phyloP scores from a whole-genome alignment of 2,888 invertebrate genomes.

The Encarsia formosa region DNA sequence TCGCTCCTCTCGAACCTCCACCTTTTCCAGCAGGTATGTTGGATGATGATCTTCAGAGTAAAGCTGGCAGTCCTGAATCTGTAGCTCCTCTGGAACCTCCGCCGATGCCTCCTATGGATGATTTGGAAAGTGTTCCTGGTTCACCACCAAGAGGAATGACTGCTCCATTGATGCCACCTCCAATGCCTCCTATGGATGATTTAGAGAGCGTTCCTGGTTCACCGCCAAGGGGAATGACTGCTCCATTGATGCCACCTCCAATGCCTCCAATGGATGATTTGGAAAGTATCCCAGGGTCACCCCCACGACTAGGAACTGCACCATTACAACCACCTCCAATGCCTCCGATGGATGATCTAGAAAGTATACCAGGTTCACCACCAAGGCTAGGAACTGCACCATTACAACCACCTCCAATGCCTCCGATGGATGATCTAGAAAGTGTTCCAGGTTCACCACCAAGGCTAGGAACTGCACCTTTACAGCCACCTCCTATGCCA shows the following conservation, averaged over 20 bases:
- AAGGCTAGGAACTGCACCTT: no score
- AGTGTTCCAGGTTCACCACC: conserved; percentile 1
- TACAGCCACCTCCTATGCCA: conserved; percentile 3
- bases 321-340: conserved; percentile 9
- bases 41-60: conserved; percentile 13
- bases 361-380: conserved; percentile 16
- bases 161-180: conserved; percentile 11
- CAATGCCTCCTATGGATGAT: conserved; percentile 12
- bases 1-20: conserved; percentile 5
- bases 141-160: not conserved
- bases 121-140: not conserved
- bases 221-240: not conserved
- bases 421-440: conserved; percentile 8
- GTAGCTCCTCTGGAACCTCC: conserved; percentile 11
- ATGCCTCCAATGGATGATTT: conserved; percentile 24
- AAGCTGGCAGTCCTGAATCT: conserved; percentile 14
- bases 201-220: conserved; percentile 1
- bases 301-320: not conserved
- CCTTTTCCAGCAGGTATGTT: conserved; percentile 11
- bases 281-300: not conserved
- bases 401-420: conserved; percentile 14
- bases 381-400: not conserved
- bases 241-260: conserved; percentile 21
- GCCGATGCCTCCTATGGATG: conserved; percentile 13
- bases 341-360: conserved; percentile 9